Evolutionary conservation across 2,113 vertebrate genomes (phyloP).

Genomic region (Antechinus stuartii): DNA sequence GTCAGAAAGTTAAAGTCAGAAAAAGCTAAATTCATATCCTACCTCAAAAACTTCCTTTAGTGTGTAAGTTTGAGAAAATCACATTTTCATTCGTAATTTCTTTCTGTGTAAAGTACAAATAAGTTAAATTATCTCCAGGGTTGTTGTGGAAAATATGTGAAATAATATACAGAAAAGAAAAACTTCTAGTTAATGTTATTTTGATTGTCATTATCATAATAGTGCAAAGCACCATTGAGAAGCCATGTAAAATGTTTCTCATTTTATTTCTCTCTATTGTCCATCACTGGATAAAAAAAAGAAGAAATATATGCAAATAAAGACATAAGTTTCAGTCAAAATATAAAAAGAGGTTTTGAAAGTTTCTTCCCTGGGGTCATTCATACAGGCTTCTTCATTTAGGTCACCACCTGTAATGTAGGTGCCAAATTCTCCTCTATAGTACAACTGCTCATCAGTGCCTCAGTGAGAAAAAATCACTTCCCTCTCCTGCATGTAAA

Average conservation of each 20-base stretch:
- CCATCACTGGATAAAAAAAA: background rate
- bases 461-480: background rate
- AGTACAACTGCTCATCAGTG: background rate
- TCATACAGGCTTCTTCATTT: fast-evolving
- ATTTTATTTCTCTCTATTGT: background rate
- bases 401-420: background rate
- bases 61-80: background rate
- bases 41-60: background rate
- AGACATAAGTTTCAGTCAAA: background rate
- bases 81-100: background rate
- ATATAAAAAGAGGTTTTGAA: background rate
- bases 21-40: background rate
- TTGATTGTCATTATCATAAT: background rate
- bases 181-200: background rate
- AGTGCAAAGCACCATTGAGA: background rate
- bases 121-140: background rate
- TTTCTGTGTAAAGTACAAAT: background rate
- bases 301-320: background rate
- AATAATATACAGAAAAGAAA: background rate
- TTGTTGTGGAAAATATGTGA: background rate
- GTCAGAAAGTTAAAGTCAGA: background rate
- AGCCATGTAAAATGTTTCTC: background rate
- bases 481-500: conserved; percentile 27
- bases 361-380: fast-evolving
- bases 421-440: background rate